Percentiles rank a stretch among this genome's conserved stretches.
Conservation (phyloP, 2,113 vertebrate species). For the Ammodytes dubius region DNA sequence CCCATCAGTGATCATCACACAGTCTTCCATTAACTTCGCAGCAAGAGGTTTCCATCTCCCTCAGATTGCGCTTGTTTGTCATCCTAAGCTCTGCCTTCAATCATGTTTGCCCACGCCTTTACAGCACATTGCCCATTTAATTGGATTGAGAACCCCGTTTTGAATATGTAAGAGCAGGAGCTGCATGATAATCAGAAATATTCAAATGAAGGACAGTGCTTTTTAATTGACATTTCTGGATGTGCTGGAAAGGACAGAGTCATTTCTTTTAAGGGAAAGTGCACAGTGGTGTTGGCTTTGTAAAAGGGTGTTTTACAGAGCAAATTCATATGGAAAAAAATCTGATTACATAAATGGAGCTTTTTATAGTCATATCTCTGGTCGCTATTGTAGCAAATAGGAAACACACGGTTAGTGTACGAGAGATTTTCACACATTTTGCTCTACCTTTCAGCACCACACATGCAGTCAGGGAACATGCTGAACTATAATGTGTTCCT, state of each 20-base stretch:
- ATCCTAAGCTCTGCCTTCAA: constrained; percentile 82
- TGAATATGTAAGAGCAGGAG: constrained; percentile 80
- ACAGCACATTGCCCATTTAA: constrained; percentile 83
- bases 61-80: constrained; percentile 84
- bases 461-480: neutral
- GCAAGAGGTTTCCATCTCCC: constrained; percentile 74
- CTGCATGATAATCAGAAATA: constrained; percentile 82
- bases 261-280: constrained; percentile 49
- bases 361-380: constrained; percentile 12
- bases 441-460: neutral
- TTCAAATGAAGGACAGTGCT: constrained; percentile 79
- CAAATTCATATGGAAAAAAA: constrained; percentile 20
- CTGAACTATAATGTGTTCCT: neutral
- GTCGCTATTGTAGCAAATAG: constrained; percentile 16
- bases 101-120: constrained; percentile 84
- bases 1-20: constrained; percentile 79
- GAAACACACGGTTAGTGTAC: neutral
- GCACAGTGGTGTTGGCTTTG: constrained; percentile 43
- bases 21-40: constrained; percentile 84
- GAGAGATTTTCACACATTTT: neutral
- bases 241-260: constrained; percentile 60
- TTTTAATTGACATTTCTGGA: constrained; percentile 79
- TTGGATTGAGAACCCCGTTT: constrained; percentile 80
- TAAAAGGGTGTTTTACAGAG: constrained; percentile 35
- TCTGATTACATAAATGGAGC: constrained; percentile 26